Base-by-base conservation (phyloP, 2,113 vertebrate genomes). In the Ctenodactylus gundi region DNA sequence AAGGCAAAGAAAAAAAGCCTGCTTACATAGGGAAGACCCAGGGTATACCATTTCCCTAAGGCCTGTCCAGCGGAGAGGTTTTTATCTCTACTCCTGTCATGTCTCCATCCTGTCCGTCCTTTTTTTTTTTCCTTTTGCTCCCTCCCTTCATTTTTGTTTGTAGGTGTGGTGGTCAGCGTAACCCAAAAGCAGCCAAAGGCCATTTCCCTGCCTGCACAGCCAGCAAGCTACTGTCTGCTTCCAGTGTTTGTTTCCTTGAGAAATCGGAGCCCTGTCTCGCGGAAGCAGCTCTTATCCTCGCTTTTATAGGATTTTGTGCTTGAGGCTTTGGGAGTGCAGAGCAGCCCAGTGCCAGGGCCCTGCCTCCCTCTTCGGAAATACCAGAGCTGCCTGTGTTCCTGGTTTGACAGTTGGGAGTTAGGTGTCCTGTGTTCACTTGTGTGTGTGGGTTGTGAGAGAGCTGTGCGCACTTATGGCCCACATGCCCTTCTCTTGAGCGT, bases 301-400 rank as follows among this genome's bases (percentile, higher is more conserved):
- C 58, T 75, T 73, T 87, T 67, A 67, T 62, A 93, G 93, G 84
- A 89, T 85, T 93, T 88, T 88, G 70, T 68, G 34, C 49, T 46
- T 31, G 53, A 68, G 88, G 51, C 85, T 7, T 3, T 58, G 73
- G 34, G 72, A 77, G 39, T 81, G 7, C 81, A 91, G 55, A 46
- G 8, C 36, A 39, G 70, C 75, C 55, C 55, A 80, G 34, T 90
- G 88, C 67, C 34, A 90, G 46, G 82, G n/a, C 41, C 75, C 58
- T 36, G 29, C 57, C 36, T 18, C 73, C 34, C 12, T 25, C 78
- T 88, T 85, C 68, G 76, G 93, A 85, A 95, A 82, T 68, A 29
- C 73, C 90, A 75, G 75, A 67, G 67, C 73, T 68, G 83, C 65
- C 57, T 94, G 80, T 70, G 21, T n/a, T 92, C 93, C 67, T 58